Evolutionary conservation across 2,797 vertebrate species (phyloP).

Genomic region (Molossus alvarezi): DNA sequence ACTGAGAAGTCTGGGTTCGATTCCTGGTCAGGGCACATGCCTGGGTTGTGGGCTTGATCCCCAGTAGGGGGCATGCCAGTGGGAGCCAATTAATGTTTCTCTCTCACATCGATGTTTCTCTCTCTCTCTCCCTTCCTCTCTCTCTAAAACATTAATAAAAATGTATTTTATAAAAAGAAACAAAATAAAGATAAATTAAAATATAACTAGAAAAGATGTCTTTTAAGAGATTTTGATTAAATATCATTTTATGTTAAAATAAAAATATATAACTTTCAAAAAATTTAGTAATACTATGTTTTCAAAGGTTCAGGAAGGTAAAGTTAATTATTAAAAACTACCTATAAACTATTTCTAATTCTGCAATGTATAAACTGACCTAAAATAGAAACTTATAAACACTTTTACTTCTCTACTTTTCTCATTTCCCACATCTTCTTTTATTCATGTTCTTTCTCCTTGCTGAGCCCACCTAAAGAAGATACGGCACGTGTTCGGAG

Average conservation of each 20-base stretch:
- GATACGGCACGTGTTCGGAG: background rate
- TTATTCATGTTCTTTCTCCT: background rate
- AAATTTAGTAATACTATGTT: background rate
- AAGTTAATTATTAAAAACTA: background rate
- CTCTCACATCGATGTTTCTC: too few relatives aligned
- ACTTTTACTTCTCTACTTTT: background rate
- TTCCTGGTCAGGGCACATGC: too few relatives aligned
- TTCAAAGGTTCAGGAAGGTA: background rate
- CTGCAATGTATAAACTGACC: background rate
- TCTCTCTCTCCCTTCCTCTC: too few relatives aligned
- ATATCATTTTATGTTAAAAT: background rate
- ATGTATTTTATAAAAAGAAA: background rate
- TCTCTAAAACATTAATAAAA: too few relatives aligned
- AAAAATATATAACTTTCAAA: background rate
- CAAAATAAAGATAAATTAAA: background rate
- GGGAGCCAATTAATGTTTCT: too few relatives aligned
- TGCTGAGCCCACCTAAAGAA: background rate
- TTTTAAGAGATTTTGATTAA: background rate
- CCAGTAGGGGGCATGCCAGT: too few relatives aligned
- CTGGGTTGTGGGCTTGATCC: too few relatives aligned
- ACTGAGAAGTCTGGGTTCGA: too few relatives aligned
- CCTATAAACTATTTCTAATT: background rate
- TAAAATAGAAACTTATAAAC: background rate
- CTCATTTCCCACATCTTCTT: background rate
- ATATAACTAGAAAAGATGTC: background rate